Conservation (phyloP, 2,113 vertebrate species). For the Monopterus albus region DNA sequence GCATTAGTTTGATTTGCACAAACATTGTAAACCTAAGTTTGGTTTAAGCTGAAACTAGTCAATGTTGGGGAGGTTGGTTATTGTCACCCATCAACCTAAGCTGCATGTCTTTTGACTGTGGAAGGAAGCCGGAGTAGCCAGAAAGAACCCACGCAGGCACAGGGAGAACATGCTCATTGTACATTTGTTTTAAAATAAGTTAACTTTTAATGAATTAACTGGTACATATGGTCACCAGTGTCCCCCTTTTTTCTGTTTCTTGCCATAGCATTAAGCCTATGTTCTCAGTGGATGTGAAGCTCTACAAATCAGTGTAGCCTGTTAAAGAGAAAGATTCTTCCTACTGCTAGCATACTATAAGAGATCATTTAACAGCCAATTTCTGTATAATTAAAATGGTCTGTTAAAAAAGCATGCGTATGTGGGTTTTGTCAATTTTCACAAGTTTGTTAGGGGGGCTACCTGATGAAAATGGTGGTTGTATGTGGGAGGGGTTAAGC, state of each 20-base stretch:
- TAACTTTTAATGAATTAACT: background rate
- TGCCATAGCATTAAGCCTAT: constrained; percentile 9
- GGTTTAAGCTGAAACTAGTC: background rate
- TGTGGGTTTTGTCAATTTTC: constrained; percentile 45
- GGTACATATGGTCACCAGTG: constrained; percentile 19
- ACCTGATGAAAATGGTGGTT: constrained; percentile 29
- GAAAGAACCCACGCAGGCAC: too few species aligned
- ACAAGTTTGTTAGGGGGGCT: constrained; percentile 10
- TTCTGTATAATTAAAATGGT: constrained; percentile 63
- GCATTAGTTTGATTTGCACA: constrained; percentile 20
- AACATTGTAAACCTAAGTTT: constrained; percentile 12
- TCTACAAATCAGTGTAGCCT: constrained; percentile 57
- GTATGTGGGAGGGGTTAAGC: constrained; percentile 34
- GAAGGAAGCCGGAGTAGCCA: too few species aligned
- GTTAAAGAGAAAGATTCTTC: constrained; percentile 60
- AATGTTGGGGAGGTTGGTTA: too few species aligned
- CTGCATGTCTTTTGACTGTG: too few species aligned
- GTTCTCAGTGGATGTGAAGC: constrained; percentile 38
- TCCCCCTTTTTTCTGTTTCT: constrained; percentile 16
- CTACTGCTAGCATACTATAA: constrained; percentile 40
- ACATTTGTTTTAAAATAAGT: background rate
- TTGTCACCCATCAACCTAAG: too few species aligned
- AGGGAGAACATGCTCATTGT: too few species aligned
- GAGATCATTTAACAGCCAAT: constrained; percentile 68
- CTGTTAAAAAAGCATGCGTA: constrained; percentile 29